Conservation (phyloP, 2,888 invertebrate species). For the Tipula unca region DNA sequence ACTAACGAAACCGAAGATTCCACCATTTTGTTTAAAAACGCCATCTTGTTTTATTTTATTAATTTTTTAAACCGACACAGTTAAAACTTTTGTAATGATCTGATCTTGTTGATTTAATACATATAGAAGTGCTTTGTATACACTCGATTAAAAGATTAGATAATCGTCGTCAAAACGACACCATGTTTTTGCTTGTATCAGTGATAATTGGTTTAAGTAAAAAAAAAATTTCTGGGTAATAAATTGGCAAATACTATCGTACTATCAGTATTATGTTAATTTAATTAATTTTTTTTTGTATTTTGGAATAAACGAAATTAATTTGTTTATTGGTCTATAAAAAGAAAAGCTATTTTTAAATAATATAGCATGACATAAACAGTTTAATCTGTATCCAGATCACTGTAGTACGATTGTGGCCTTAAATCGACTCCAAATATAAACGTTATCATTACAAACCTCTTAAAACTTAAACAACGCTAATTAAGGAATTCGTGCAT, state of each 20-base stretch:
- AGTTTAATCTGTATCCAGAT: background rate
- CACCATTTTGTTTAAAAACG: background rate
- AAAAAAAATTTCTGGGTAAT: background rate
- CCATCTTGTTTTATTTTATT: background rate
- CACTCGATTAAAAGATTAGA: background rate
- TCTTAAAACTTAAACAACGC: background rate
- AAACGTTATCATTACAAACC: background rate
- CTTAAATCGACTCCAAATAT: no score
- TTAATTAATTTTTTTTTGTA: background rate
- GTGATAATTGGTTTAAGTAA: background rate
- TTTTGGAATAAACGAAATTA: no score
- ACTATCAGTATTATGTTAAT: background rate
- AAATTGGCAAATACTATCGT: background rate
- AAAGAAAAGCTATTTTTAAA: no score
- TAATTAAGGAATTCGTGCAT: background rate
- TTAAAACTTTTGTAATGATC: background rate
- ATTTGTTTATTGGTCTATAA: no score
- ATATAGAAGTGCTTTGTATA: background rate
- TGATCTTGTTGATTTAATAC: background rate
- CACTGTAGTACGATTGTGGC: no score
- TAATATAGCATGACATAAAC: no score
- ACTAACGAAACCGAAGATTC: background rate
- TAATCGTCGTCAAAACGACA: background rate
- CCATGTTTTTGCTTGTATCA: background rate
- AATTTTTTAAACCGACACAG: background rate